Percentiles rank a stretch among this genome's conserved stretches.
Conservation (phyloP, 2,888 invertebrate genomes). For the Pemphredon lugubris region DNA sequence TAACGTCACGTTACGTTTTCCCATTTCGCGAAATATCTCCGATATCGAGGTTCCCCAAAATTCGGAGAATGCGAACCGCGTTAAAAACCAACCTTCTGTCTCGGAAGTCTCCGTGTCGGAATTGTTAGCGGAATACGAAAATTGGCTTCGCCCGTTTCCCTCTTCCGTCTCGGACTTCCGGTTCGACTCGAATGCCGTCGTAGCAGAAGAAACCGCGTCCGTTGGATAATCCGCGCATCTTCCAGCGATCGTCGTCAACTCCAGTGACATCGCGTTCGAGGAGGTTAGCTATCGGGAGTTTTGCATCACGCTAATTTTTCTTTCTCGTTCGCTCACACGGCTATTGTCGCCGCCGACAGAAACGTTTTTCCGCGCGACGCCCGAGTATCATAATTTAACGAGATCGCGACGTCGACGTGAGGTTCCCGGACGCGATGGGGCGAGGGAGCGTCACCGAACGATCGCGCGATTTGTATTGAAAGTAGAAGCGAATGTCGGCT, state of each 20-base stretch:
- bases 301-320: constrained; percentile 37
- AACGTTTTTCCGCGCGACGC: constrained; percentile 1
- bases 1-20: too few relatives aligned
- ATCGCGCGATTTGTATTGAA: not conserved
- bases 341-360: constrained; percentile 22
- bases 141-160: constrained; percentile 4
- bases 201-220: constrained; percentile 17
- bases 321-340: constrained; percentile 18
- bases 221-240: constrained; percentile 22
- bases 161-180: constrained; percentile 23
- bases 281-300: constrained; percentile 48
- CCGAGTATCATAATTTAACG: constrained; percentile 51
- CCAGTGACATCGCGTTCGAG: constrained; percentile 60
- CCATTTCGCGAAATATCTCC: too few relatives aligned
- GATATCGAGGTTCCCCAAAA: too few relatives aligned
- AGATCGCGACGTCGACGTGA: constrained; percentile 31
- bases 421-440: constrained; percentile 23
- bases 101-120: constrained; percentile 53
- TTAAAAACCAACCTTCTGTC: constrained; percentile 54
- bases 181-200: constrained; percentile 4
- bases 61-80: too few relatives aligned
- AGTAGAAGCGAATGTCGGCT: too few relatives aligned
- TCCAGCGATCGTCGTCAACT: constrained; percentile 27
- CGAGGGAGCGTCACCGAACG: constrained; percentile 8
- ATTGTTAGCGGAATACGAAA: constrained; percentile 18